Conservation (phyloP, 2,113 vertebrate species). For the Okapia johnstoni region DNA sequence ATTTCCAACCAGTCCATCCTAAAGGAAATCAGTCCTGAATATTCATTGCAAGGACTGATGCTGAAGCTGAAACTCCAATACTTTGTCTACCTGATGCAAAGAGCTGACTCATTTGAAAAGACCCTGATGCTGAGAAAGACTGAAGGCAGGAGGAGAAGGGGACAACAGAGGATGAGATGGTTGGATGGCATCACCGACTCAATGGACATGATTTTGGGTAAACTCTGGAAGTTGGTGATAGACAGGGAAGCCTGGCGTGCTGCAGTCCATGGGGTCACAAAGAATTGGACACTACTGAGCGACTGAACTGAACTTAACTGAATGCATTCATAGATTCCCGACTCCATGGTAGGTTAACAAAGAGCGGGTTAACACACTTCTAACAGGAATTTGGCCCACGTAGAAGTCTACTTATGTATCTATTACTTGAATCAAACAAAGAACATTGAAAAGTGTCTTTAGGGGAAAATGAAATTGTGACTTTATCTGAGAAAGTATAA, state of each 20-base stretch:
- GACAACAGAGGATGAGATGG: background rate
- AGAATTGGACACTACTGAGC: background rate
- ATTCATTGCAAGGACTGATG: background rate
- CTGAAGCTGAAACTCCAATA: background rate
- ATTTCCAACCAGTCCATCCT: background rate
- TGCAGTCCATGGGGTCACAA: rapidly evolving
- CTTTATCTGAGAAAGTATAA: background rate
- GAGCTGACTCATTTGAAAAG: background rate
- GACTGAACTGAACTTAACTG: background rate
- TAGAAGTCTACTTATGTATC: background rate
- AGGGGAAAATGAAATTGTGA: background rate
- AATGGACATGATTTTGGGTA: background rate
- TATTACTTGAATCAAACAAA: background rate
- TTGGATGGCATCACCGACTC: background rate
- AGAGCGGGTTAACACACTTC: background rate
- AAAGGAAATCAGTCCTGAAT: background rate
- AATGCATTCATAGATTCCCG: background rate
- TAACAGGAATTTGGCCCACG: background rate
- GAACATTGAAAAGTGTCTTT: background rate
- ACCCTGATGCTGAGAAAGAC: background rate
- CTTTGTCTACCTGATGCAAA: background rate
- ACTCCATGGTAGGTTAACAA: background rate
- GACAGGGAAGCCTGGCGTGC: background rate
- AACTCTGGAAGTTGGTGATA: background rate
- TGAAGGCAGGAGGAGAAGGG: background rate